Conservation (phyloP, 1,140 invertebrate species). For the Armadillidium nasatum region DNA sequence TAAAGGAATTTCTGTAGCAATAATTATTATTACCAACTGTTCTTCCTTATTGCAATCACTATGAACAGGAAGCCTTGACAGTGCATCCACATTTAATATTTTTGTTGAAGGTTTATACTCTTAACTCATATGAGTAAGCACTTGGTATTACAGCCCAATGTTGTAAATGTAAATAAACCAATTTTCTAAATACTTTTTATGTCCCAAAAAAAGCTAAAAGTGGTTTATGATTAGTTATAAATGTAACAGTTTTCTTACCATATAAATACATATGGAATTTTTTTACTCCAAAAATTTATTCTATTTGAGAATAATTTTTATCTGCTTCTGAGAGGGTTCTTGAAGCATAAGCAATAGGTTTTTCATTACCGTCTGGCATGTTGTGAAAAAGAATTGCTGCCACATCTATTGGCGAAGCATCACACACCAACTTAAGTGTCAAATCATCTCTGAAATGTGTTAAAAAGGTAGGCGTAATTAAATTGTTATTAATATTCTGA, state of each 20-base stretch:
- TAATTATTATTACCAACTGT: too few species aligned
- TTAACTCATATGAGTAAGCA: too few species aligned
- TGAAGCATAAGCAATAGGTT: conserved; percentile 52
- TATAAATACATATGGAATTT: conserved; percentile 56
- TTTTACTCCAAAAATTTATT: conserved; percentile 55
- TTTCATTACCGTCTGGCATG: conserved; percentile 45
- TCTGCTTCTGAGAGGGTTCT: conserved; percentile 50
- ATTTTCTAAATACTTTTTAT: too few species aligned
- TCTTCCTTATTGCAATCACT: too few species aligned
- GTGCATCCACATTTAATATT: too few species aligned
- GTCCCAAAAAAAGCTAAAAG: too few species aligned
- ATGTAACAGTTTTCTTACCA: conserved; percentile 51
- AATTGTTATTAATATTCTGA: not conserved
- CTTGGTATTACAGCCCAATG: too few species aligned
- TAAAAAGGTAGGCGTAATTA: not conserved
- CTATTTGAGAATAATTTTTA: conserved; percentile 53
- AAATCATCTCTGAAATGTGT: not conserved
- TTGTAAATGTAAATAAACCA: too few species aligned
- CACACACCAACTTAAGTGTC: not conserved
- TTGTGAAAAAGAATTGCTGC: conserved; percentile 50
- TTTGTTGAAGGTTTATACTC: too few species aligned
- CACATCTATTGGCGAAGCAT: not conserved
- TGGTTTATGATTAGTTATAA: conserved; percentile 54
- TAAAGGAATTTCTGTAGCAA: too few species aligned
- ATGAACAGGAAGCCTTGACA: too few species aligned